Evolutionary conservation across 2,113 vertebrate species (phyloP).

Genomic region (Zeus faber): DNA sequence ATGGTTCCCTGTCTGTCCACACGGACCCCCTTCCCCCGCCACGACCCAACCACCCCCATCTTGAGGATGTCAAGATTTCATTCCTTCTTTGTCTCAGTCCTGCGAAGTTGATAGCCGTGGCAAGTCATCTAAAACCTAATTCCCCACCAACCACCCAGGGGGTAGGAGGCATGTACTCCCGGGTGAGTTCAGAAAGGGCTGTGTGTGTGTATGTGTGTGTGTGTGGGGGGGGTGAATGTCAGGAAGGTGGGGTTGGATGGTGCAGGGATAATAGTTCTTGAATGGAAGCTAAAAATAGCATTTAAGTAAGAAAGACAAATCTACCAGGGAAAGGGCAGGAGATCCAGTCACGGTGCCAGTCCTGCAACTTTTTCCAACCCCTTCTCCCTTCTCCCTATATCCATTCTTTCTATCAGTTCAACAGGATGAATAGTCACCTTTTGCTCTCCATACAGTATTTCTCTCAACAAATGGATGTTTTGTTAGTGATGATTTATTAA

Average conservation of each 20-base stretch:
- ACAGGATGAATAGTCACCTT: too few species aligned
- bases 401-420: too few species aligned
- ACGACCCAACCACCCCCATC: not conserved
- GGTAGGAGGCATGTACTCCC: not conserved
- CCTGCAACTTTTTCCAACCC: too few species aligned
- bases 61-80: not conserved
- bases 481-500: too few species aligned
- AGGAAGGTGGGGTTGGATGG: not conserved
- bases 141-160: constrained; percentile 11
- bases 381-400: too few species aligned
- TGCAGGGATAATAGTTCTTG: constrained; percentile 14
- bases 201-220: too few species aligned
- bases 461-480: too few species aligned
- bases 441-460: too few species aligned
- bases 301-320: constrained; percentile 34
- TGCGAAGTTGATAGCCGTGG: constrained; percentile 13
- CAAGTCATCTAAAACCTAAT: constrained; percentile 32
- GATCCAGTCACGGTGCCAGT: constrained; percentile 5
- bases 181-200: too few species aligned
- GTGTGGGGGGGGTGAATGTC: not conserved
- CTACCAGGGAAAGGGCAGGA: constrained; percentile 27
- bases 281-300: constrained; percentile 30
- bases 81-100: constrained; percentile 11
- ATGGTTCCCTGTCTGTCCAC: not conserved
- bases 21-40: not conserved